Evolutionary conservation across 2,888 invertebrate genomes (phyloP).

Genomic region (Tribolium freemani): DNA sequence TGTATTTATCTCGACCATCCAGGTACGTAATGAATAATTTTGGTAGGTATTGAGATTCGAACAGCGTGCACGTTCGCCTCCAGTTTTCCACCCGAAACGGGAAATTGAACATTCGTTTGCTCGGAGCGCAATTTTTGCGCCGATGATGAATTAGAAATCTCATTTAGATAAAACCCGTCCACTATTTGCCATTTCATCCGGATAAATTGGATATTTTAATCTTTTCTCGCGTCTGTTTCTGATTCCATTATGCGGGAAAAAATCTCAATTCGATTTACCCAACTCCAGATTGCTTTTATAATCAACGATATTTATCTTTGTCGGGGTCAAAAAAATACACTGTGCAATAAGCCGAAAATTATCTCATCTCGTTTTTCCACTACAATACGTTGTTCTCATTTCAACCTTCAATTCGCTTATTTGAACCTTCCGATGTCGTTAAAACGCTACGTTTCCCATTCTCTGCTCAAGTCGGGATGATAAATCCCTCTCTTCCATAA

Average conservation of each 20-base stretch:
- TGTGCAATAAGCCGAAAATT: conserved; percentile 8
- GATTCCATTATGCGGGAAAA: conserved; percentile 5
- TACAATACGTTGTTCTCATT: background rate
- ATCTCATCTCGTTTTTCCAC: background rate
- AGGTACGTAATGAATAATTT: conserved; percentile 27
- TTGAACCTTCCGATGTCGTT: conserved; percentile 17
- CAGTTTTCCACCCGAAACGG: background rate
- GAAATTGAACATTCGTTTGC: conserved; percentile 23
- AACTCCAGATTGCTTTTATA: conserved; percentile 27
- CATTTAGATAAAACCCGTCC: conserved; percentile 31
- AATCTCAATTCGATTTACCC: conserved; percentile 21
- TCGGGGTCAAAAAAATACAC: conserved; percentile 4
- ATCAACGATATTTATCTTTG: conserved; percentile 22
- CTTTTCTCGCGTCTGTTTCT: conserved; percentile 6
- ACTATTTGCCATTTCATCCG: conserved; percentile 25
- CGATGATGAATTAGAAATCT: conserved; percentile 38
- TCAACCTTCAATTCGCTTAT: conserved; percentile 3
- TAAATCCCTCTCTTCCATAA: conserved; percentile 21
- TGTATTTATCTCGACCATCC: conserved; percentile 13
- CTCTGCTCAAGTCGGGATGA: background rate
- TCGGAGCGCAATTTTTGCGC: conserved; percentile 10
- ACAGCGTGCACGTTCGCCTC: background rate
- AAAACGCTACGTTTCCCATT: conserved; percentile 2
- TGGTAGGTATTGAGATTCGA: background rate
- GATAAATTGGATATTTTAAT: conserved; percentile 35